Conservation (phyloP, 2,113 vertebrate species). For the Tenrec ecaudatus region DNA sequence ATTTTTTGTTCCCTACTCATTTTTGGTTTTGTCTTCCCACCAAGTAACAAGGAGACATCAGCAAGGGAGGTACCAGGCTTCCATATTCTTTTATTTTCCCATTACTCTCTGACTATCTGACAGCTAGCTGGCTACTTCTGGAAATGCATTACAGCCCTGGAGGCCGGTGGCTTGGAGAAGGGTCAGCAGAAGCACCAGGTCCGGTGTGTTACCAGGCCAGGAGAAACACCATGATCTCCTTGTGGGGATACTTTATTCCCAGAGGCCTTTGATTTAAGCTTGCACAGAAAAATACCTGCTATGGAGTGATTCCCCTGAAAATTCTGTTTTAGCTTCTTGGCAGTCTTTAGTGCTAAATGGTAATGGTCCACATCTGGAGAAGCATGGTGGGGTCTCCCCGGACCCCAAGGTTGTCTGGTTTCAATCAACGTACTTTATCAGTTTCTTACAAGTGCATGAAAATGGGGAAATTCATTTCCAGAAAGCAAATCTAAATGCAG, state of each 20-base stretch:
- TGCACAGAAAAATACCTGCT: constrained; percentile 41
- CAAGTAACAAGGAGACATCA: neutral
- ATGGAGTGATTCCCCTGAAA: neutral
- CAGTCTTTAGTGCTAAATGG: neutral
- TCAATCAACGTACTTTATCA: constrained; percentile 64
- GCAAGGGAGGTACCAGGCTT: neutral
- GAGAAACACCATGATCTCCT: constrained; percentile 47
- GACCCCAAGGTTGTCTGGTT: constrained; percentile 57
- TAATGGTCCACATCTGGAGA: constrained; percentile 62
- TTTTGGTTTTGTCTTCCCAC: constrained; percentile 32
- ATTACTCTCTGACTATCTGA: neutral
- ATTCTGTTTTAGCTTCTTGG: constrained; percentile 46
- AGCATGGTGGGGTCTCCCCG: constrained; percentile 19
- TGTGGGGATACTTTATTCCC: constrained; percentile 41
- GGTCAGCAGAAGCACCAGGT: neutral
- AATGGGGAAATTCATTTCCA: constrained; percentile 38
- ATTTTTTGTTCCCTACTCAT: neutral
- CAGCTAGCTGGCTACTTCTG: constrained; percentile 39
- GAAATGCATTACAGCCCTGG: neutral
- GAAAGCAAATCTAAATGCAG: constrained; percentile 31
- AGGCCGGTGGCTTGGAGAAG: neutral
- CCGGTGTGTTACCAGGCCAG: neutral
- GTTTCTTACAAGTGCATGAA: constrained; percentile 36
- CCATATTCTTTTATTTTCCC: neutral
- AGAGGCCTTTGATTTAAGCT: constrained; percentile 52